Percentiles rank a stretch among this genome's conserved stretches.
These are phyloP conservation scores for Trachymyrmex cornetzi DNA, from an alignment of 1,140 invertebrate species.

Conservation along the genomic window DNA sequence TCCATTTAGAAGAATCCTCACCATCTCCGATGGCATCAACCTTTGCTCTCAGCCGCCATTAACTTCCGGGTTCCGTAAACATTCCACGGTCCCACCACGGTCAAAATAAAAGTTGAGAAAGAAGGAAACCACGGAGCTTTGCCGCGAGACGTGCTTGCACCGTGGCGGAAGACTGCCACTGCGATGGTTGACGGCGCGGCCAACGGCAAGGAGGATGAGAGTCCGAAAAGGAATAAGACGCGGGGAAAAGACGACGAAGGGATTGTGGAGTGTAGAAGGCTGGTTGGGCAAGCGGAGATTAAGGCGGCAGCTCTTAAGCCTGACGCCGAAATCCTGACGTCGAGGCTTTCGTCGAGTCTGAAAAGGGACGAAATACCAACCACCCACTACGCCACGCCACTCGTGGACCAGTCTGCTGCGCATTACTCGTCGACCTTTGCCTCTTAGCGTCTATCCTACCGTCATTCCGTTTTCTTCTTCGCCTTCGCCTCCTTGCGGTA, in stretches of 20 bases:
- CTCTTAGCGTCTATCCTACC: conserved; percentile 51
- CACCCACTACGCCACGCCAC: conserved; percentile 44
- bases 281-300: conserved; percentile 77
- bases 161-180: conserved; percentile 35
- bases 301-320: conserved; percentile 75
- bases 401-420: conserved; percentile 75
- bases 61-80: conserved; percentile 68
- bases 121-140: conserved; percentile 45
- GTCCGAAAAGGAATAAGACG: conserved; percentile 49
- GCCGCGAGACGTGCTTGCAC: conserved; percentile 35
- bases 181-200: conserved; percentile 43
- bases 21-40: conserved; percentile 41
- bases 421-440: conserved; percentile 75
- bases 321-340: conserved; percentile 74
- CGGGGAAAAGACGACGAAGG: conserved; percentile 37
- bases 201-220: conserved; percentile 44
- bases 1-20: conserved; percentile 2
- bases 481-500: conserved; percentile 3
- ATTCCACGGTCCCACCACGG: conserved; percentile 47
- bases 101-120: conserved; percentile 52
- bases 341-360: conserved; percentile 65
- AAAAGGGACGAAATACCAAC: conserved; percentile 75
- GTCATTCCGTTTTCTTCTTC: conserved; percentile 37
- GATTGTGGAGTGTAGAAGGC: conserved; percentile 70
- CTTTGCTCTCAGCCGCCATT: conserved; percentile 63